Percentiles rank a stretch among this genome's conserved stretches.
These are phyloP conservation scores for Jordanella pulchra DNA, from an alignment of 2,797 vertebrate species.

Conservation along the genomic window DNA sequence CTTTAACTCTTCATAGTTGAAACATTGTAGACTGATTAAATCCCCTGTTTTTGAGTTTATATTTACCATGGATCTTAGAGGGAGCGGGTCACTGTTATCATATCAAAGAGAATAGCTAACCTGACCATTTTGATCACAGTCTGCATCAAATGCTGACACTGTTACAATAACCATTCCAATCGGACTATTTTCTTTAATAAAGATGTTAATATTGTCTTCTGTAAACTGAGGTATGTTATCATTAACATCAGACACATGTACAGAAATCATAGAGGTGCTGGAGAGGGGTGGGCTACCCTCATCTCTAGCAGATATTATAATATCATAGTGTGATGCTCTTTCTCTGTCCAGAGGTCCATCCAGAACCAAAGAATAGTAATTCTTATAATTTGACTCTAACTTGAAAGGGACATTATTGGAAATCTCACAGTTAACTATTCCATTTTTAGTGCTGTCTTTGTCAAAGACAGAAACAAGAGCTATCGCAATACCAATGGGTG, in stretches of 20 bases:
- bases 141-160: not conserved
- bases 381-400: slow-evolving; percentile 84
- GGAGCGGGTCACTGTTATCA: not conserved
- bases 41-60: not conserved
- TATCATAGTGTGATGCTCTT: slow-evolving; percentile 77
- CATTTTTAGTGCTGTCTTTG: slow-evolving; percentile 85
- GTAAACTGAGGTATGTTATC: not conserved
- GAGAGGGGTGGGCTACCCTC: slow-evolving; percentile 84
- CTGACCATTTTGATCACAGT: not conserved
- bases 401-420: slow-evolving; percentile 79
- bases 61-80: not conserved
- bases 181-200: not conserved
- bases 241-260: not conserved
- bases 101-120: not conserved
- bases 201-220: not conserved
- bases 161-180: not conserved
- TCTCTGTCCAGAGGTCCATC: slow-evolving; percentile 85
- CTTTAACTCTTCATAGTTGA: slow-evolving; percentile 79
- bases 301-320: slow-evolving; percentile 84
- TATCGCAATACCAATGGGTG: slow-evolving; percentile 78
- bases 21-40: slow-evolving; percentile 64
- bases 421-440: slow-evolving; percentile 78
- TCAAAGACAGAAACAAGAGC: slow-evolving; percentile 88
- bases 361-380: slow-evolving; percentile 87
- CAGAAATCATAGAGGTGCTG: slow-evolving; percentile 53